Evolutionary conservation across 2,113 vertebrate species (phyloP), one percentile per base, ranked within the genome.

Genomic region (Ornithorhynchus anatinus): DNA sequence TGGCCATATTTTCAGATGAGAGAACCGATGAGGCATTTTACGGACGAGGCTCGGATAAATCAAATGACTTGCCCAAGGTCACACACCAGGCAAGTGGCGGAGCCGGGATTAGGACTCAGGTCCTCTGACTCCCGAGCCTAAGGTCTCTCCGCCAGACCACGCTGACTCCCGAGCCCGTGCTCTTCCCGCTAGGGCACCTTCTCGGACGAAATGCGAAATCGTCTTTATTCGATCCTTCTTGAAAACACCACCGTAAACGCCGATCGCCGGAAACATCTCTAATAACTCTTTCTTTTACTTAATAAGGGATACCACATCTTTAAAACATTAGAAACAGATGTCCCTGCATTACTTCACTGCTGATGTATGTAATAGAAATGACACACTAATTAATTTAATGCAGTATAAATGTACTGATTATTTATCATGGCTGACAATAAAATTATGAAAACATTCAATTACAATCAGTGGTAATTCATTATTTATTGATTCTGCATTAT

Each of bases 361-460:
- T 93, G 90, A 93, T 94, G 80, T 93, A 92, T 92, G 86, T 92
- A 91, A 88, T 88, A 90, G 86, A 89, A 90, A 91, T 90, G 88
- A 89, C 89, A 93, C 88, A 81, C 86, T 93, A 93, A 95, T 94
- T 94, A 94, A 94, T 95, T 93, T 93, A 94, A 90, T 93, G 81
- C 86, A 89, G 82, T 89, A 89, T 91, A 94, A 93, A 88, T 89
- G 85, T 89, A 92, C 91, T 93, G 92, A 94, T 92, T 94, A 94
- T 94, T 94, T 93, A 95, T 94, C 90, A 94, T 84, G 72, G 77
- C 85, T 94, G 92, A 94, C 92, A 93, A 93, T 92, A 92, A 90
- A 94, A 94, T 94, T 94, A 94, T 91, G 87, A 94, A 92, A 94
- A 92, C 89, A 92, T 93, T 95, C 89, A 92, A 92, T 95, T 94